phyloP scores from a whole-genome alignment of 2,888 invertebrate genomes.

The Subacronicta megacephala region DNA sequence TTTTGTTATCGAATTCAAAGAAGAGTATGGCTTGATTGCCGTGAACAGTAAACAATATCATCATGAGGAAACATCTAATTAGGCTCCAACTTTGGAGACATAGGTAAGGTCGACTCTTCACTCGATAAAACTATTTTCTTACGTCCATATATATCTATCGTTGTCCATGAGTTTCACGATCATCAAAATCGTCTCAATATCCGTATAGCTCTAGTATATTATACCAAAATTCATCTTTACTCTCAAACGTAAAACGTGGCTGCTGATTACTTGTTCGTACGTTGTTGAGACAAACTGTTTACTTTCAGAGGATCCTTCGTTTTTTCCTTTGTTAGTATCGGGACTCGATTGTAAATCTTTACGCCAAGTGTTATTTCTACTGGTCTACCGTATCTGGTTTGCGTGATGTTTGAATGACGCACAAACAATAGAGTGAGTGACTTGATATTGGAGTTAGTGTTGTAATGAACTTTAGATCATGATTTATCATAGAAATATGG shows the following conservation, averaged over 20 bases:
- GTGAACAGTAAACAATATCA: too few relatives aligned
- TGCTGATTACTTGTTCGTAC: constrained; percentile 40
- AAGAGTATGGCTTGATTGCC: too few relatives aligned
- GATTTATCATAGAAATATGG: too few relatives aligned
- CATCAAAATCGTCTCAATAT: background rate
- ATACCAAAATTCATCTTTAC: constrained; percentile 11
- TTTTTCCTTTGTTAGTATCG: constrained; percentile 50
- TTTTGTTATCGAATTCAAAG: too few relatives aligned
- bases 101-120: too few relatives aligned
- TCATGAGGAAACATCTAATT: too few relatives aligned
- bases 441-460: background rate
- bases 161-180: too few relatives aligned
- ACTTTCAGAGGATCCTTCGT: constrained; percentile 41
- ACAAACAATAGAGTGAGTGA: background rate
- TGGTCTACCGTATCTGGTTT: constrained; percentile 36
- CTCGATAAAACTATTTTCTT: too few relatives aligned
- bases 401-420: constrained; percentile 14
- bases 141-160: too few relatives aligned
- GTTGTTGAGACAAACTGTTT: constrained; percentile 50
- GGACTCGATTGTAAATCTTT: constrained; percentile 47
- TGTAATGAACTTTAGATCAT: background rate
- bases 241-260: constrained; percentile 33
- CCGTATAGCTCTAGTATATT: background rate
- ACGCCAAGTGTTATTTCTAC: constrained; percentile 46
- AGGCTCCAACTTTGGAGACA: too few relatives aligned